A percentile compares a stretch with the other conserved stretches of the same genome.
Conservation (phyloP, 37 sponge, comb jelly and placozoan genomes). For the Oscarella lobularis region DNA sequence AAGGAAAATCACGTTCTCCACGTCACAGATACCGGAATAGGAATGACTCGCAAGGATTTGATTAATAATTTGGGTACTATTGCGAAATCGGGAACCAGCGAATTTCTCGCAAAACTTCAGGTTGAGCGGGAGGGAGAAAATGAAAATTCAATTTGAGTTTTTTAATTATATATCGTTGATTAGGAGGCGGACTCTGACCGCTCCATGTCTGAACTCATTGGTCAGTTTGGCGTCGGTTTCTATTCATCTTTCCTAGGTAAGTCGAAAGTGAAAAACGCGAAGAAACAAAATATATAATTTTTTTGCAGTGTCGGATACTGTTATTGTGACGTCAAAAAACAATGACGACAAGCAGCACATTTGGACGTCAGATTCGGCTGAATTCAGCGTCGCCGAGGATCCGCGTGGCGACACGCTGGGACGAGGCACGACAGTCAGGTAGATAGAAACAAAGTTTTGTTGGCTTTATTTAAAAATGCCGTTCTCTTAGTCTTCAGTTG, state of each 20-base stretch:
- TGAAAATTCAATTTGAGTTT: not conserved
- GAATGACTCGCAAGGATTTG: constrained; percentile 88
- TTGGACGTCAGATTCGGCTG: constrained; percentile 78
- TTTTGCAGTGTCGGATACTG: constrained; percentile 79
- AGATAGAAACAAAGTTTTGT: too few species aligned
- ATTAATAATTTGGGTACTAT: constrained; percentile 91
- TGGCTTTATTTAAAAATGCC: too few species aligned
- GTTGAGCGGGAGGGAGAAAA: constrained; percentile 4
- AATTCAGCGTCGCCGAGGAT: constrained; percentile 76
- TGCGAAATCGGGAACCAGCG: constrained; percentile 95
- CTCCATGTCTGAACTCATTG: constrained; percentile 79
- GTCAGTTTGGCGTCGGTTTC: constrained; percentile 99
- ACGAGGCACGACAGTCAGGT: constrained; percentile 87
- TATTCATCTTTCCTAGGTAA: constrained; percentile 94
- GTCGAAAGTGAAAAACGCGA: not conserved
- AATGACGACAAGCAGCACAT: constrained; percentile 93
- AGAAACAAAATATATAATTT: too few species aligned
- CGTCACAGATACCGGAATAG: constrained; percentile 95
- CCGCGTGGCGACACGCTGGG: constrained; percentile 85
- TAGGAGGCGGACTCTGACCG: constrained; percentile 12
- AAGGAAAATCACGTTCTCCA: constrained; percentile 70
- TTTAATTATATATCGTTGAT: not conserved
- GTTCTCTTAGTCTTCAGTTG: constrained; percentile 48
- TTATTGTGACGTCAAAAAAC: constrained; percentile 91
- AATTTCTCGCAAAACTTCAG: constrained; percentile 85